phyloP scores from a whole-genome alignment of 1,140 invertebrate genomes.

The Drosophila bocki region DNA sequence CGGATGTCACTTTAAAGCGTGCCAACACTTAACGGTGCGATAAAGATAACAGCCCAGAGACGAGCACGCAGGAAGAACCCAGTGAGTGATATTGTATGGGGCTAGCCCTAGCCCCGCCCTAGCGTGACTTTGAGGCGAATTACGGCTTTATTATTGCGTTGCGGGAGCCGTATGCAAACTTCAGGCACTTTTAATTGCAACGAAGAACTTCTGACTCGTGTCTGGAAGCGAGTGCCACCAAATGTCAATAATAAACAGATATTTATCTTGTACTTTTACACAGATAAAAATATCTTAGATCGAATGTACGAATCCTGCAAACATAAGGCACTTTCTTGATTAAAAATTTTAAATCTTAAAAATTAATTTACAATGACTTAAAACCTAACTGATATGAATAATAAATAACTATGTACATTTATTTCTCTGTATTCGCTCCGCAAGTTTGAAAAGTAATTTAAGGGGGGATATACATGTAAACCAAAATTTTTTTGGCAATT shows the following conservation, averaged over 20 bases:
- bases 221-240: constrained; percentile 22
- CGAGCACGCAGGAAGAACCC: constrained; percentile 6
- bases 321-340: neutral
- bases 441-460: constrained; percentile 73
- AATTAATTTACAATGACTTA: neutral
- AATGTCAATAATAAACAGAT: constrained; percentile 74
- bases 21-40: constrained; percentile 74
- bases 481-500: too few relatives aligned
- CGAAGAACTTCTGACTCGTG: constrained; percentile 27
- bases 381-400: neutral
- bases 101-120: constrained; percentile 3
- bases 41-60: constrained; percentile 61
- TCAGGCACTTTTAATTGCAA: constrained; percentile 67
- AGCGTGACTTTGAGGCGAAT: constrained; percentile 11
- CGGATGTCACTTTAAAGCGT: constrained; percentile 66
- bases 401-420: neutral
- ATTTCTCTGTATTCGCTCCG: constrained; percentile 8
- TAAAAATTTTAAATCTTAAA: neutral
- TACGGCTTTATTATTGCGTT: constrained; percentile 15
- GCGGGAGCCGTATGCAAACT: constrained; percentile 24
- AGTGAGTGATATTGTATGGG: neutral
- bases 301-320: neutral
- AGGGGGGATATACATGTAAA: too few relatives aligned
- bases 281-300: neutral
- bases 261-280: constrained; percentile 16